Conservation (phyloP, 2,113 vertebrate genomes). For the Columbina picui region DNA sequence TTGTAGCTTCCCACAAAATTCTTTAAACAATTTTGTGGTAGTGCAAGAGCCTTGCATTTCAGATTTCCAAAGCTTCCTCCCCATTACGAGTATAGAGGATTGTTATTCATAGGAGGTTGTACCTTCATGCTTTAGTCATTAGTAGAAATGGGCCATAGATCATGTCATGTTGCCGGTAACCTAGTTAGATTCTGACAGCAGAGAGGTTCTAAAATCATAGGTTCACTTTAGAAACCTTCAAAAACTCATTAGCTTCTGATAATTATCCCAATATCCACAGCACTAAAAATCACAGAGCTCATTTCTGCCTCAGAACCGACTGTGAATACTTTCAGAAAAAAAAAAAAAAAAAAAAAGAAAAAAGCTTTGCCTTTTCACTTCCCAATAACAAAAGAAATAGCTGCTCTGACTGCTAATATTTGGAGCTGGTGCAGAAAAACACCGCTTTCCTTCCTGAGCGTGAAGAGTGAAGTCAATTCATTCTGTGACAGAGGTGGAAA, state of each 20-base stretch:
- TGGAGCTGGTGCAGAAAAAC: conserved; percentile 19
- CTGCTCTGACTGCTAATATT: not conserved
- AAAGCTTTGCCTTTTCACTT: conserved; percentile 51
- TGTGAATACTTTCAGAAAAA: conserved; percentile 33
- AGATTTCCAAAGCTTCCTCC: conserved; percentile 29
- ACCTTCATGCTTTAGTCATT: conserved; percentile 63
- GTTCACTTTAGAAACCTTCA: conserved; percentile 74
- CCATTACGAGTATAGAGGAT: not conserved
- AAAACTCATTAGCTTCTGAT: conserved; percentile 78
- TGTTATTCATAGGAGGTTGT: conserved; percentile 50
- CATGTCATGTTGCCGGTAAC: conserved; percentile 71
- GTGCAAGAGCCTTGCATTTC: not conserved
- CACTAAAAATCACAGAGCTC: conserved; percentile 66
- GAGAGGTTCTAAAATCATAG: conserved; percentile 70
- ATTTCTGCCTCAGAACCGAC: conserved; percentile 63
- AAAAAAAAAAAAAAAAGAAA: too few relatives aligned
- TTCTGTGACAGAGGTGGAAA: conserved; percentile 20
- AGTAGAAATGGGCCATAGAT: conserved; percentile 75
- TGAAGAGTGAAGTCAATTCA: conserved; percentile 18
- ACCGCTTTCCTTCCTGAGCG: not conserved
- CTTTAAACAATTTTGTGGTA: not conserved
- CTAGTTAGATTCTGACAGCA: conserved; percentile 71
- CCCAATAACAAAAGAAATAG: conserved; percentile 34
- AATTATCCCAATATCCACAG: conserved; percentile 79
- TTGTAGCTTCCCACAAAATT: conserved; percentile 21